Evolutionary conservation across 35 echinoderm and acorn worm genomes (phyloP), one percentile per base, ranked within the genome.

Genomic region (Patiria miniata): DNA sequence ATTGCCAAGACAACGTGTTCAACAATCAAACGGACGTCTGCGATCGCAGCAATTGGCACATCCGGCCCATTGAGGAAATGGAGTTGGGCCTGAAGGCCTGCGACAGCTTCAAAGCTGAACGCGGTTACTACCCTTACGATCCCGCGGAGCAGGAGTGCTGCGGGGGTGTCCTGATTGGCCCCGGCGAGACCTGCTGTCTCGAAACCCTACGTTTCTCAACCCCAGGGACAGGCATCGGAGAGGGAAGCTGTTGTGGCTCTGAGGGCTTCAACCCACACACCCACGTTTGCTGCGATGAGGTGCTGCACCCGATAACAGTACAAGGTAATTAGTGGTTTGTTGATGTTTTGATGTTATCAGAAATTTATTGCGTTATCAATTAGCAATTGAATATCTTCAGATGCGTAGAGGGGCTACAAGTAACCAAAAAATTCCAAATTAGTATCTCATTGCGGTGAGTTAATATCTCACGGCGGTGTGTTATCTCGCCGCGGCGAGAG

Each of bases 51-150:
- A 32, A 30, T 8, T 16, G 0, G 8, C 17, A 26, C 26, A 36
- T 73, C 29, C 19, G 65, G 7, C n/a, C 65, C 0, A 22, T 73
- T 10, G 2, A 26, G 7, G 65, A 73, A 34, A 4, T 26, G 65
- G 26, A 73, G 34, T 23, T 3, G 2, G 65, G 65, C 16, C 9
- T 73, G 65, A 30, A 73, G 34, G 15, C 29, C 65, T 73, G 65
- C 34, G 26, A 7, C 1, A 73, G 0, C n/a, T 26, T 2, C 19
- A 30, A 73, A 23, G 65, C 65, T 32, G 65, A 73, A 10, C 21
- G 0, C 30, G 85, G 85, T 40, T 34, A 78, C 44, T 87, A 69
- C 52, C 76, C 85, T 22, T 87, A 87, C 69, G 15, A 87, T 53
- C 85, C 85, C 1, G 44, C 76, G 15, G 78, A 50, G 7, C 68